Percentiles rank a stretch among this genome's conserved stretches.
Evolutionary conservation across 2,113 vertebrate species (phyloP).

Genomic region (Trogon surrucura): DNA sequence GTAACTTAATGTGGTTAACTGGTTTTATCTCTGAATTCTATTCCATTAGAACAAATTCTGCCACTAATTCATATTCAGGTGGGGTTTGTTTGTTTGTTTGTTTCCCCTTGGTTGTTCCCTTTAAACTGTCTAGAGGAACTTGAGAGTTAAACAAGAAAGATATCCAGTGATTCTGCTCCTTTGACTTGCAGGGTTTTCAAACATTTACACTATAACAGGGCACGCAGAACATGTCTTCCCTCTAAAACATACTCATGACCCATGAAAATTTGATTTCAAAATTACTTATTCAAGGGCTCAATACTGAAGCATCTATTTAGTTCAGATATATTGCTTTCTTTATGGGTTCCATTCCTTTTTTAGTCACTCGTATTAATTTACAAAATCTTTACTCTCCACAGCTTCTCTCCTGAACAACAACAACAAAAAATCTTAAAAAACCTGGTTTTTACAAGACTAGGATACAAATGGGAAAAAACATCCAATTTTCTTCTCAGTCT

Average conservation of each 20-base stretch:
- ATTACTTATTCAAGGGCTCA: constrained; percentile 42
- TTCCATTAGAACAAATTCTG: background rate
- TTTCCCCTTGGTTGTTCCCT: background rate
- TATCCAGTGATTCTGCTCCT: background rate
- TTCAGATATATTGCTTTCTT: background rate
- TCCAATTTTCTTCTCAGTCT: background rate
- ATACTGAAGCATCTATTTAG: background rate
- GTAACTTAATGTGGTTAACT: background rate
- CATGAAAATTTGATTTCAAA: constrained; percentile 33
- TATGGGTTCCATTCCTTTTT: background rate
- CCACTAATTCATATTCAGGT: background rate
- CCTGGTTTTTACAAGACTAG: background rate
- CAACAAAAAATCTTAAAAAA: background rate
- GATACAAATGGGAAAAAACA: background rate
- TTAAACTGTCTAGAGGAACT: background rate
- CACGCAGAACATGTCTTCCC: background rate
- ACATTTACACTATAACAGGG: background rate
- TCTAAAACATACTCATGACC: background rate
- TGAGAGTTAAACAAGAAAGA: background rate
- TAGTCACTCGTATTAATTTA: background rate
- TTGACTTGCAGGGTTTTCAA: background rate
- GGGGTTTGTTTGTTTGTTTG: background rate
- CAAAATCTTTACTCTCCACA: background rate
- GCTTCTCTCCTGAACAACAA: background rate
- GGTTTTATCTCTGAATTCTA: background rate